Evolutionary conservation across 2,888 invertebrate genomes (phyloP), one percentile per base, ranked within the genome.

Genomic region (Drosophila diplacantha): DNA sequence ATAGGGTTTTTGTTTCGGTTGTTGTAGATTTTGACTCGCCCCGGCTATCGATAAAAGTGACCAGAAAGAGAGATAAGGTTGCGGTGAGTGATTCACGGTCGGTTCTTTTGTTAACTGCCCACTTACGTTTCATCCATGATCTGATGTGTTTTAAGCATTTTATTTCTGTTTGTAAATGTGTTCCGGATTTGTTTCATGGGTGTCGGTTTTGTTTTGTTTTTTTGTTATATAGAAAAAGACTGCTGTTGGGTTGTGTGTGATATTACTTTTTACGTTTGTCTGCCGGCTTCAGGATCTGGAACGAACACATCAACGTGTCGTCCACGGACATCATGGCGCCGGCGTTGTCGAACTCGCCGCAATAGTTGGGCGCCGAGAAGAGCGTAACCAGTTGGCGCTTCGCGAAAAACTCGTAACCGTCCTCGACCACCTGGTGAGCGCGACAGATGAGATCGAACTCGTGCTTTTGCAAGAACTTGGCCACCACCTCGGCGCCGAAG

Each of bases 391-490:
- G 91, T 87, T 99, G 98, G 75, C 99, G 91, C 89, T 99, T 99
- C 58, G 99, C 99, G 89, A 96, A 96, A 90, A 96, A 96, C 90
- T 99, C 99, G 88, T 99, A 99, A 6, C 99, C 99, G 89, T 99
- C 99, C 90, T 99, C 99, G 0, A 99, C 99, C 59, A 99, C 98
- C 92, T 99, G 99, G 91, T 99, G 99, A 79, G 99, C 99, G 87
- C 99, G 94, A 90, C 99, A 99, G 89, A 99, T 99, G 89, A 99
- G 93, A 91, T 99, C 99, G 88, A 99, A 96, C 90, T 99, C 99
- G 90, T 99, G 98, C 90, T 99, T 98, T 90, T 98, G 96, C 88
- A 99, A 91, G 91, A 99, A 99, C 91, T 99, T 99, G 86, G 97
- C 96, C 35, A 99, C 99, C 78, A 99, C 92, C 91, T 99, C 99